phyloP scores from a whole-genome alignment of 2,113 vertebrate species.

The Hippopotamus amphibius region DNA sequence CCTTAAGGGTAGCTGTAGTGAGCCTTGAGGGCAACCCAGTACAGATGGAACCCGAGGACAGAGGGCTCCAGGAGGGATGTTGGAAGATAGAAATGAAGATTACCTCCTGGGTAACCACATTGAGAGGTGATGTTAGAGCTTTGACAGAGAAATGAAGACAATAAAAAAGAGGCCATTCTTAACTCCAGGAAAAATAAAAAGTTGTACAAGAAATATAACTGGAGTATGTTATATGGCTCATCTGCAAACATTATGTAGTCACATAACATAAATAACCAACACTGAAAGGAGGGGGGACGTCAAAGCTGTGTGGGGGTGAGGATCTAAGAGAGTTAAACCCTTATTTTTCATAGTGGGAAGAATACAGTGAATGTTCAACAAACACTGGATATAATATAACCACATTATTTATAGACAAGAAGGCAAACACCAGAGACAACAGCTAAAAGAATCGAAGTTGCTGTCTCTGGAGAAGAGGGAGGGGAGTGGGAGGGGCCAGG shows the following conservation, averaged over 20 bases:
- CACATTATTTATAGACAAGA: background rate
- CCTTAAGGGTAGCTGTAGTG: background rate
- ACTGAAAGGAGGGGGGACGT: background rate
- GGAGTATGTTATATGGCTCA: background rate
- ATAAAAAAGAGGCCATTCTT: background rate
- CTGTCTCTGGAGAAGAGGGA: background rate
- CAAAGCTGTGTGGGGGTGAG: background rate
- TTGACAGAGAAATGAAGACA: background rate
- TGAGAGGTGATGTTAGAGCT: background rate
- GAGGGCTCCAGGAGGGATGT: background rate
- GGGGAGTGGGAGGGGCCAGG: background rate
- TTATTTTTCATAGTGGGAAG: background rate
- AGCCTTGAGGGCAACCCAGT: background rate
- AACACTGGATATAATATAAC: background rate
- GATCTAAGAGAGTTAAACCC: background rate
- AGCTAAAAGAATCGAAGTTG: background rate
- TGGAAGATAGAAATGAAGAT: background rate
- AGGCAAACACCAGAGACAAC: background rate
- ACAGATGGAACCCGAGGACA: background rate
- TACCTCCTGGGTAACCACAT: background rate
- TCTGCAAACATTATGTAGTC: background rate
- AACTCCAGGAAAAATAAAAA: slow-evolving; percentile 6
- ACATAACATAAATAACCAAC: background rate
- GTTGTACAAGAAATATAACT: background rate
- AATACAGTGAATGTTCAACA: background rate